Evolutionary conservation across 2,797 vertebrate genomes (phyloP).

Genomic region (Myotis pilosus): DNA sequence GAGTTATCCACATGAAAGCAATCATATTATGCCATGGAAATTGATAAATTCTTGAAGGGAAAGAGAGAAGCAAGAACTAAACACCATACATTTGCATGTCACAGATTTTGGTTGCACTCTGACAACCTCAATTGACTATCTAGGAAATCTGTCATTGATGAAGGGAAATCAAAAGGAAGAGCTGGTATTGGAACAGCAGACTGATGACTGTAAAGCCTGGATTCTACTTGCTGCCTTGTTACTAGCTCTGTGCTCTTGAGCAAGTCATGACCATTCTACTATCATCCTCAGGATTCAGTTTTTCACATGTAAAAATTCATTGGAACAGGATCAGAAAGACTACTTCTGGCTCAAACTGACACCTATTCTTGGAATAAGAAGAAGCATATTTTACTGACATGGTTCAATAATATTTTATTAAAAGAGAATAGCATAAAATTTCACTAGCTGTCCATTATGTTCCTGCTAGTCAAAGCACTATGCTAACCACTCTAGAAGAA

Average conservation of each 20-base stretch:
- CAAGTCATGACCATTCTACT: neutral
- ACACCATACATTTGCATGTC: neutral
- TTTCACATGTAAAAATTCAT: neutral
- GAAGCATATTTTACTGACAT: neutral
- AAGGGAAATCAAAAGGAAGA: slow-evolving; percentile 21
- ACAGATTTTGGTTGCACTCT: neutral
- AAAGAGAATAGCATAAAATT: neutral
- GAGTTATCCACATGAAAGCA: neutral
- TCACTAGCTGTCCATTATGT: neutral
- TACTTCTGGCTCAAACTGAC: neutral
- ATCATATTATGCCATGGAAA: neutral
- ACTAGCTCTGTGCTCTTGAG: neutral
- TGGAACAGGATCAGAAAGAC: neutral
- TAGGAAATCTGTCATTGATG: neutral
- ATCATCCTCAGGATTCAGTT: neutral
- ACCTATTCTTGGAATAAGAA: neutral
- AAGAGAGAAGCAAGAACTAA: neutral
- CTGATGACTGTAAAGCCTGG: neutral
- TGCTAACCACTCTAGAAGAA: neutral
- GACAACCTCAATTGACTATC: neutral
- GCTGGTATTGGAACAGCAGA: neutral
- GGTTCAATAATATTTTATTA: neutral
- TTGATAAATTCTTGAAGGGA: slow-evolving; percentile 9
- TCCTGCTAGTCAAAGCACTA: neutral
- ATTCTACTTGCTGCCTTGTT: neutral